These are phyloP conservation scores for Prenolepis imparis DNA, from an alignment of 2,888 invertebrate species.

Conservation along the genomic window DNA sequence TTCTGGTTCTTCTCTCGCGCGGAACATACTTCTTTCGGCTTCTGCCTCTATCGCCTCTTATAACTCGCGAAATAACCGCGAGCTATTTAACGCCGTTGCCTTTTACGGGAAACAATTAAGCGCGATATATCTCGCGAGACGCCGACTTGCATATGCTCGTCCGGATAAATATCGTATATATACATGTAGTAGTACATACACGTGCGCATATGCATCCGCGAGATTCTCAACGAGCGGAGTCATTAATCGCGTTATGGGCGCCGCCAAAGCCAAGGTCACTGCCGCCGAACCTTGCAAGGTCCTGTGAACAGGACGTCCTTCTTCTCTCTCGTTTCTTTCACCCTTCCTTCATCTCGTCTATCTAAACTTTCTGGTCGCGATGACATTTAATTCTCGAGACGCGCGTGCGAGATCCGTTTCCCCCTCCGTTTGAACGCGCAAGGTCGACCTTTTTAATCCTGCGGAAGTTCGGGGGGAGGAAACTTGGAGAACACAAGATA, in stretches of 20 bases:
- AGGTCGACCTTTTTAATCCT: slow-evolving; percentile 45
- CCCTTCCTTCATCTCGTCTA: neutral
- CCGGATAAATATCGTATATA: neutral
- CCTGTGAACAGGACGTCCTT: slow-evolving; percentile 29
- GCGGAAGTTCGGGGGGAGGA: neutral
- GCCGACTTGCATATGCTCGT: neutral
- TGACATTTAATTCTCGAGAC: slow-evolving; percentile 66
- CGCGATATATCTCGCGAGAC: slow-evolving; percentile 52
- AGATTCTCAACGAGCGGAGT: slow-evolving; percentile 55
- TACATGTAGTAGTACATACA: too few relatives aligned
- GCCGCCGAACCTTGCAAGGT: slow-evolving; percentile 61
- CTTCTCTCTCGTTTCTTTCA: neutral
- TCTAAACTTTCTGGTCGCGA: slow-evolving; percentile 23
- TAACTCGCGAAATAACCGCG: slow-evolving; percentile 22
- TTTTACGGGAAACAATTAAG: slow-evolving; percentile 73
- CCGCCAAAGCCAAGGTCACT: slow-evolving; percentile 78
- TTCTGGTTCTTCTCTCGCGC: neutral
- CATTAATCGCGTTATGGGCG: slow-evolving; percentile 77
- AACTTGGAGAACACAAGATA: neutral
- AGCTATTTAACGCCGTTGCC: slow-evolving; percentile 54
- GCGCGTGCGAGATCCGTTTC: slow-evolving; percentile 45
- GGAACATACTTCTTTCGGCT: neutral
- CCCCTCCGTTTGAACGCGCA: slow-evolving; percentile 36
- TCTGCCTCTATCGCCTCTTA: slow-evolving; percentile 20
- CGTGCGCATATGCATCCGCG: slow-evolving; percentile 49